A percentile compares a stretch with the other conserved stretches of the same genome.
These are phyloP conservation scores for Rapana venosa DNA, from an alignment of 2,888 invertebrate genomes.

Conservation along the genomic window DNA sequence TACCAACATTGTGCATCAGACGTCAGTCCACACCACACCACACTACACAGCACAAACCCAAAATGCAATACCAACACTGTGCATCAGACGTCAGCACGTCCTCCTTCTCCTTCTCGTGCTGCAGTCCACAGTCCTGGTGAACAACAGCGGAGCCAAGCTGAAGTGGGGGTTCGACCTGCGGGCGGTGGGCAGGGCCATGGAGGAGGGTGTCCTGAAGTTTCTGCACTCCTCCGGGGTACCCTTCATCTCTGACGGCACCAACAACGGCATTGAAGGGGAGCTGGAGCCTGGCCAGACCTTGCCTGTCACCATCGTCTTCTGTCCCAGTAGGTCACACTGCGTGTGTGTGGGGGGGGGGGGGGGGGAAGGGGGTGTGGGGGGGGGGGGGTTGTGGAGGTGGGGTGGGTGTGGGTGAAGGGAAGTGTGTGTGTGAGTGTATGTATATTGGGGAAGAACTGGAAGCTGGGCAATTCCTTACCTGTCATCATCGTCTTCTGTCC, in stretches of 20 bases:
- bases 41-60: no score
- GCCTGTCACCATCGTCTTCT: conserved; percentile 72
- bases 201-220: conserved; percentile 75
- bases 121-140: conserved; percentile 58
- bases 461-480: no score
- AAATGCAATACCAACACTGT: no score
- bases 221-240: conserved; percentile 74
- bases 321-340: conserved; percentile 70
- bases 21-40: no score
- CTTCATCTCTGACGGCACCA: conserved; percentile 63
- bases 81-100: no score
- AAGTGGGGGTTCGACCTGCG: conserved; percentile 75
- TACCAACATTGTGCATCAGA: no score
- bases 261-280: conserved; percentile 69
- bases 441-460: no score
- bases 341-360: neutral
- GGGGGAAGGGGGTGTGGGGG: neutral
- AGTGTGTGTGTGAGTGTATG: neutral
- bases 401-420: neutral
- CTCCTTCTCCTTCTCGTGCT: no score
- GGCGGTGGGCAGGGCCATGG: conserved; percentile 62
- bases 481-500: no score
- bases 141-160: conserved; percentile 72
- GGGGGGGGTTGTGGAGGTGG: neutral
- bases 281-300: conserved; percentile 74